A percentile compares a stretch with the other conserved stretches of the same genome.
phyloP scores from a whole-genome alignment of 2,797 vertebrate species.

The Centropyge bicolor region DNA sequence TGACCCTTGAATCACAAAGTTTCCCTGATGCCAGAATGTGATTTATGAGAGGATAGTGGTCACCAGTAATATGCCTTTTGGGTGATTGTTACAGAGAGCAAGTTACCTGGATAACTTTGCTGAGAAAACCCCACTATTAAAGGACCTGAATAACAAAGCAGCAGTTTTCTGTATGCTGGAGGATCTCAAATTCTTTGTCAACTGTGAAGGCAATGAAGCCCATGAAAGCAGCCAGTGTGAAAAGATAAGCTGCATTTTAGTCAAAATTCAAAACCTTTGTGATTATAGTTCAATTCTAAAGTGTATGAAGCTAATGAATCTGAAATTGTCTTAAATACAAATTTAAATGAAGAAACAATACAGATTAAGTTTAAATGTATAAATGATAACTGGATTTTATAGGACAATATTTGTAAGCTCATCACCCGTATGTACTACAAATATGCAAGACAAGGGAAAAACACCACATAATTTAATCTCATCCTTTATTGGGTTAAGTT shows the following conservation, averaged over 20 bases:
- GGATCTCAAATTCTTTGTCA: background rate
- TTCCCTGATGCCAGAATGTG: background rate
- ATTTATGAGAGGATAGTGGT: background rate
- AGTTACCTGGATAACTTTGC: background rate
- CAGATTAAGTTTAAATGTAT: no score
- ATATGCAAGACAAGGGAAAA: background rate
- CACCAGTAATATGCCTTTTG: background rate
- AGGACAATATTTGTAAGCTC: background rate
- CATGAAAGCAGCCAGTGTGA: background rate
- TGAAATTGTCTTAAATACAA: background rate
- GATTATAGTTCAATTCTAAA: background rate
- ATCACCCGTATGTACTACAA: background rate
- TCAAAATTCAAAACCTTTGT: no score
- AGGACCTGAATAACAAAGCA: background rate
- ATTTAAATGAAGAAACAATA: no score
- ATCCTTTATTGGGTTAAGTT: slow-evolving; percentile 52
- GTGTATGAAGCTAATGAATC: background rate
- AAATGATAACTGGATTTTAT: background rate
- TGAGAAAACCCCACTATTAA: background rate
- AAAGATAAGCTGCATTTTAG: background rate
- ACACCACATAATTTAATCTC: background rate
- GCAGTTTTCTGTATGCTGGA: background rate
- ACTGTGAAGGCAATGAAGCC: background rate
- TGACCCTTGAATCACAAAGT: background rate
- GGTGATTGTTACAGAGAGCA: background rate